These are phyloP conservation scores for Euwallacea fornicatus DNA, from an alignment of 1,140 invertebrate species.

Conservation along the genomic window DNA sequence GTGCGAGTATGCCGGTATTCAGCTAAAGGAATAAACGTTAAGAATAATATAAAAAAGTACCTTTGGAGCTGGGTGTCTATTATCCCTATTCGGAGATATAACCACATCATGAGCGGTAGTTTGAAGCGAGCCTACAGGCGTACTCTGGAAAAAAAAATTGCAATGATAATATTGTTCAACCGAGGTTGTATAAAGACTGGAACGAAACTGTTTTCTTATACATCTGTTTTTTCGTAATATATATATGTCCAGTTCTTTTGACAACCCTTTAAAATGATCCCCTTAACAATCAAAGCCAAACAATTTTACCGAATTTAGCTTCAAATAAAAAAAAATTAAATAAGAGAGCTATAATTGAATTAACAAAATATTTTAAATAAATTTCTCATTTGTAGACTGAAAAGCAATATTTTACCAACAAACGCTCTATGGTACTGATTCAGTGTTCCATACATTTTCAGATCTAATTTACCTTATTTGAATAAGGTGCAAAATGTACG, in stretches of 20 bases:
- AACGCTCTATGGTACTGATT: too few relatives aligned
- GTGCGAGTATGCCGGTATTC: too few relatives aligned
- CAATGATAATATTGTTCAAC: conserved; percentile 6
- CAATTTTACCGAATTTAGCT: neutral
- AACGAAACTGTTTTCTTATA: neutral
- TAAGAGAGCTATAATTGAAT: too few relatives aligned
- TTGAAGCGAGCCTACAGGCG: conserved; percentile 86
- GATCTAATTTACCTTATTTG: too few relatives aligned
- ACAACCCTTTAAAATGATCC: neutral
- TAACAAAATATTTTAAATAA: too few relatives aligned
- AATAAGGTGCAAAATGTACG: too few relatives aligned
- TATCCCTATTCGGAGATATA: conserved; percentile 85
- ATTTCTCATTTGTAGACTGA: too few relatives aligned
- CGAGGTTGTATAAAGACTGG: neutral
- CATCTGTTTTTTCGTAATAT: neutral
- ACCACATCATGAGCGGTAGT: conserved; percentile 84
- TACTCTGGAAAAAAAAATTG: conserved; percentile 69
- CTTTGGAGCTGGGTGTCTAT: conserved; percentile 75
- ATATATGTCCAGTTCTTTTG: neutral
- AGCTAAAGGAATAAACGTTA: neutral
- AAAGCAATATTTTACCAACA: too few relatives aligned
- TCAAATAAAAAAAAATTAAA: neutral
- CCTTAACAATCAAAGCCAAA: neutral
- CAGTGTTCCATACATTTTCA: too few relatives aligned
- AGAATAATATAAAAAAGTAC: conserved; percentile 56